Conservation (phyloP, 2,797 vertebrate genomes). For the Gymnothorax javanicus region DNA sequence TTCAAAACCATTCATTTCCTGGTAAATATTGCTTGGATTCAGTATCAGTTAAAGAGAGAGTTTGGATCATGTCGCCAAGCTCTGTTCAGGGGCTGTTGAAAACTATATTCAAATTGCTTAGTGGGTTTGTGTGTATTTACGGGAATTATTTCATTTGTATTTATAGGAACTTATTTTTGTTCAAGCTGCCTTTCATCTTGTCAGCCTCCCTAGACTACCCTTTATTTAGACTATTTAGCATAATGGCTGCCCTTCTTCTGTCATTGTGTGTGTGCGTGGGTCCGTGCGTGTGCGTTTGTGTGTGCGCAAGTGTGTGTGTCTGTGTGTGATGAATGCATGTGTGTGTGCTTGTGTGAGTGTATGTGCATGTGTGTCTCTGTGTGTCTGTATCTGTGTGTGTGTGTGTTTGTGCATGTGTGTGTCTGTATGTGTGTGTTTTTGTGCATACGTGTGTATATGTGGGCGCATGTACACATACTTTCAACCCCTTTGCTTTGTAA, state of each 20-base stretch:
- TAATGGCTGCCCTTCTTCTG: neutral
- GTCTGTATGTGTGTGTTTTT: neutral
- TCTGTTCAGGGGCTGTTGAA: neutral
- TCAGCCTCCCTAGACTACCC: neutral
- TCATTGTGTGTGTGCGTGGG: neutral
- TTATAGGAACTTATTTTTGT: neutral
- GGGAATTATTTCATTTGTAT: neutral
- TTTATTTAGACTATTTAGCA: neutral
- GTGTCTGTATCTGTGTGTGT: neutral
- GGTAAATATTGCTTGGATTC: neutral
- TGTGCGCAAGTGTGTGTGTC: neutral
- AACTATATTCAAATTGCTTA: neutral
- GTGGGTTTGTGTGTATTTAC: neutral
- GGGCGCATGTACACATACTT: neutral
- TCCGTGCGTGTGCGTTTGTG: neutral
- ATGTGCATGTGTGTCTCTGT: too few relatives aligned
- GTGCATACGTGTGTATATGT: neutral
- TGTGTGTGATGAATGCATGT: neutral
- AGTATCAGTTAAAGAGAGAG: neutral
- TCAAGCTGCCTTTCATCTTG: neutral
- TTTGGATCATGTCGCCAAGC: neutral
- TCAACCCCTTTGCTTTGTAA: constrained; percentile 1
- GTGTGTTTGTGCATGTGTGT: neutral
- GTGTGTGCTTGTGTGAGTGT: neutral
- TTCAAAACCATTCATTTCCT: neutral